phyloP scores from a whole-genome alignment of 2,888 invertebrate genomes.

The Eilema depressum region DNA sequence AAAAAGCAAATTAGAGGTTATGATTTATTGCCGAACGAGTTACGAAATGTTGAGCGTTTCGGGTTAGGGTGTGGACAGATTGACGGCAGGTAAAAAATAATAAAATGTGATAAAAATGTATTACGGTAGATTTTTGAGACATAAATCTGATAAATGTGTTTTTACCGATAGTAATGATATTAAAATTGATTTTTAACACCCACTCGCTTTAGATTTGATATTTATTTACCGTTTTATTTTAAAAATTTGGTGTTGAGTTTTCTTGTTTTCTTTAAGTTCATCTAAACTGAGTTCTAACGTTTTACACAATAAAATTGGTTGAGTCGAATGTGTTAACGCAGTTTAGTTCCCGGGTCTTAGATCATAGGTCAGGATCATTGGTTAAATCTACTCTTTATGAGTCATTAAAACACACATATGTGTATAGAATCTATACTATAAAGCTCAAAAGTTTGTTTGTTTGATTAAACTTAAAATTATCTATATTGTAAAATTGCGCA shows the following conservation, averaged over 20 bases:
- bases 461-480: too few relatives aligned
- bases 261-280: too few relatives aligned
- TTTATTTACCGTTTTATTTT: neutral
- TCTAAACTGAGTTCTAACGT: too few relatives aligned
- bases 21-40: constrained; percentile 81
- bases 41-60: constrained; percentile 73
- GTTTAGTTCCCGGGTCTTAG: too few relatives aligned
- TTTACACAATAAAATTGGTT: too few relatives aligned
- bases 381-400: neutral
- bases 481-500: too few relatives aligned
- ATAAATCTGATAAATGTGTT: neutral
- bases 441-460: too few relatives aligned
- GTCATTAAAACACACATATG: neutral
- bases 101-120: neutral
- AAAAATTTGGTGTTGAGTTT: neutral
- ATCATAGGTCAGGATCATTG: neutral
- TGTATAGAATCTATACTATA: too few relatives aligned
- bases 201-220: neutral
- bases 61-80: constrained; percentile 48
- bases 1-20: constrained; percentile 86
- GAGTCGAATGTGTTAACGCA: too few relatives aligned
- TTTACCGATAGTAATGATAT: neutral
- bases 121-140: neutral
- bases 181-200: neutral
- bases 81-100: neutral